These are phyloP conservation scores for Drosophila sucinea DNA, from an alignment of 1,140 invertebrate species.

Conservation along the genomic window DNA sequence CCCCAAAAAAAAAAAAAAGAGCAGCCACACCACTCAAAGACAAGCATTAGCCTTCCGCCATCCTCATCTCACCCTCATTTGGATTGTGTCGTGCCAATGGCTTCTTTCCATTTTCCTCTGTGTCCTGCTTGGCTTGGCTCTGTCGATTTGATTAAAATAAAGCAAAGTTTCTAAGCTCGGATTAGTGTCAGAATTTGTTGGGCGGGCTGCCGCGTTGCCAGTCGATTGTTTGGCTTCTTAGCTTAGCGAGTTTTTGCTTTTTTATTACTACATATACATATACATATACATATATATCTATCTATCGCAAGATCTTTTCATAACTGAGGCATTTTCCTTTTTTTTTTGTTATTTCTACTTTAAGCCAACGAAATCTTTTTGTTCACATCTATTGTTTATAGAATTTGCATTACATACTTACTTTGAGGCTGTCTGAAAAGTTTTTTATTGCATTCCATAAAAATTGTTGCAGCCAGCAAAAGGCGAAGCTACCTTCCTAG, in stretches of 20 bases:
- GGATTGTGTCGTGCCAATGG: conserved; percentile 61
- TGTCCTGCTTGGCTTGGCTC: conserved; percentile 31
- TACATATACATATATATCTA: neutral
- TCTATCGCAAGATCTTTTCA: neutral
- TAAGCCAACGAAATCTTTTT: conserved; percentile 2
- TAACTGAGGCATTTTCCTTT: neutral
- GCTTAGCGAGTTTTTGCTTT: conserved; percentile 40
- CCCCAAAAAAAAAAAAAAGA: neutral
- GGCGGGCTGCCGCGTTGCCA: conserved; percentile 36
- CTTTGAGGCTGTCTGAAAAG: conserved; percentile 64
- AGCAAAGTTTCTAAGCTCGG: conserved; percentile 78
- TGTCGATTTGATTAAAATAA: conserved; percentile 79
- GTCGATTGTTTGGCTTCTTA: conserved; percentile 62
- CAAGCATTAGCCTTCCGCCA: conserved; percentile 12
- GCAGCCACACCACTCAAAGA: neutral
- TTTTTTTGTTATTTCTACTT: conserved; percentile 35
- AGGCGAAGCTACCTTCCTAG: conserved; percentile 7
- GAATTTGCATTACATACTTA: conserved; percentile 70
- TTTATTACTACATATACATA: conserved; percentile 8
- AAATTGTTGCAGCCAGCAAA: conserved; percentile 54
- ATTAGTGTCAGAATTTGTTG: conserved; percentile 72
- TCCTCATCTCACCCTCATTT: conserved; percentile 12
- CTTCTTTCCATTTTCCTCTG: conserved; percentile 43
- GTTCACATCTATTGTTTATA: conserved; percentile 44
- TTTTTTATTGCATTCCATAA: conserved; percentile 76